phyloP scores from a whole-genome alignment of 2,888 invertebrate genomes.

The Trichacis sp. region DNA sequence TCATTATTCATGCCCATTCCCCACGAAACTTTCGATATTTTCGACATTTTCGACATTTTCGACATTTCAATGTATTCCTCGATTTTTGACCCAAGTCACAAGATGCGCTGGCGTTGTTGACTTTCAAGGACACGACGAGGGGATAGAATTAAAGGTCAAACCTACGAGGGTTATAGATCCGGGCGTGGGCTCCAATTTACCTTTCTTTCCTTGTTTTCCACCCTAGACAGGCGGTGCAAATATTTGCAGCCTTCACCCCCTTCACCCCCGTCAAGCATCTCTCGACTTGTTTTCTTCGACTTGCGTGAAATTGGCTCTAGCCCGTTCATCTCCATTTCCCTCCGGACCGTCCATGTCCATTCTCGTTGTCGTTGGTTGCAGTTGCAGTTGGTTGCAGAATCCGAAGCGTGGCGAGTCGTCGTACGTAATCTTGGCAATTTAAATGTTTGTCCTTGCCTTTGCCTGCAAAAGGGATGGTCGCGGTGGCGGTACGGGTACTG shows the following conservation, averaged over 20 bases:
- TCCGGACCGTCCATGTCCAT: too few relatives aligned
- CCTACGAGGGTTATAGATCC: conserved; percentile 56
- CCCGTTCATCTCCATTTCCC: too few relatives aligned
- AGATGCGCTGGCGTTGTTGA: conserved; percentile 46
- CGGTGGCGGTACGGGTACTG: conserved; percentile 36
- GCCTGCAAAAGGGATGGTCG: conserved; percentile 12
- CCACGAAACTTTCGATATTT: too few relatives aligned
- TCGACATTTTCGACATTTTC: too few relatives aligned
- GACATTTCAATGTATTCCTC: too few relatives aligned
- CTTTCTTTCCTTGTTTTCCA: conserved; percentile 52
- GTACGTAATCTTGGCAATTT: conserved; percentile 45
- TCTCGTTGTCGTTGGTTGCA: too few relatives aligned
- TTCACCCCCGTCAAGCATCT: conserved; percentile 58
- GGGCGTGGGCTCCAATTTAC: conserved; percentile 24
- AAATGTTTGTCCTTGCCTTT: conserved; percentile 37
- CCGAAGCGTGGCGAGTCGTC: conserved; percentile 23
- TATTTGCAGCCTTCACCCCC: too few relatives aligned
- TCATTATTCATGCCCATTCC: neutral
- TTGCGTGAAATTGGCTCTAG: too few relatives aligned
- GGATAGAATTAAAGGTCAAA: conserved; percentile 69
- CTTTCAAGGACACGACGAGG: conserved; percentile 51
- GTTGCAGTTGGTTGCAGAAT: too few relatives aligned
- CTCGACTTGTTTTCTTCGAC: too few relatives aligned
- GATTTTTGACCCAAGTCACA: too few relatives aligned
- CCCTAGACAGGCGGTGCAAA: conserved; percentile 59